These are phyloP conservation scores for Sebastes taczanowskii DNA, from an alignment of 2,797 vertebrate species.

Conservation along the genomic window DNA sequence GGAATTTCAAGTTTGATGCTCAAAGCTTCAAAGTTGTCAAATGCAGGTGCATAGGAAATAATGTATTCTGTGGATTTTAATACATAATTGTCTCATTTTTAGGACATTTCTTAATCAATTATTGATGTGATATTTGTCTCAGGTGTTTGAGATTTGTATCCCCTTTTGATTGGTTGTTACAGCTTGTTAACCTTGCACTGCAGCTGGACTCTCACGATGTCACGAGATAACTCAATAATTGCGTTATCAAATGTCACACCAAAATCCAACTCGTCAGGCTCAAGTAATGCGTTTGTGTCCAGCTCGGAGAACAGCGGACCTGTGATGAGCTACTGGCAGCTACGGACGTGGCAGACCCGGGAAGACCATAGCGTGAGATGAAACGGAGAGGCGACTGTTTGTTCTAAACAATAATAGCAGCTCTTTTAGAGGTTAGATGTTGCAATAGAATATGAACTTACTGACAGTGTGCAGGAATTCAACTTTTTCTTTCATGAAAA, in stretches of 20 bases:
- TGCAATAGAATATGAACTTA: background rate
- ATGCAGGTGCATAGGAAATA: background rate
- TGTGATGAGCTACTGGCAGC: no score
- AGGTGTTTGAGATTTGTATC: background rate
- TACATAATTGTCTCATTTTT: background rate
- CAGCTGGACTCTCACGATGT: no score
- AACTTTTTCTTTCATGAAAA: background rate
- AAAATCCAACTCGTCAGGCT: no score
- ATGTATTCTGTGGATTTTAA: background rate
- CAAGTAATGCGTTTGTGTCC: no score
- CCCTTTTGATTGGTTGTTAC: background rate
- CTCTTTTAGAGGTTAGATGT: no score
- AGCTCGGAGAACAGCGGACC: no score
- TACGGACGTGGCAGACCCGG: no score
- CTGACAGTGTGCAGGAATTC: background rate
- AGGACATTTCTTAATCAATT: background rate
- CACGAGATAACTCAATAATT: no score
- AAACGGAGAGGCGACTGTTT: no score
- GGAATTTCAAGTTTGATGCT: background rate
- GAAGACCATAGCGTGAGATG: no score
- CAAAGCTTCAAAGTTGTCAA: background rate
- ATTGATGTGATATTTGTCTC: background rate
- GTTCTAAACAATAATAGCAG: no score
- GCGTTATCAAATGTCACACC: no score
- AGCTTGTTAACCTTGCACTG: background rate